Percentiles rank a stretch among this genome's conserved stretches.
phyloP scores from a whole-genome alignment of 2,797 vertebrate genomes.

The Phylloscopus collybita region DNA sequence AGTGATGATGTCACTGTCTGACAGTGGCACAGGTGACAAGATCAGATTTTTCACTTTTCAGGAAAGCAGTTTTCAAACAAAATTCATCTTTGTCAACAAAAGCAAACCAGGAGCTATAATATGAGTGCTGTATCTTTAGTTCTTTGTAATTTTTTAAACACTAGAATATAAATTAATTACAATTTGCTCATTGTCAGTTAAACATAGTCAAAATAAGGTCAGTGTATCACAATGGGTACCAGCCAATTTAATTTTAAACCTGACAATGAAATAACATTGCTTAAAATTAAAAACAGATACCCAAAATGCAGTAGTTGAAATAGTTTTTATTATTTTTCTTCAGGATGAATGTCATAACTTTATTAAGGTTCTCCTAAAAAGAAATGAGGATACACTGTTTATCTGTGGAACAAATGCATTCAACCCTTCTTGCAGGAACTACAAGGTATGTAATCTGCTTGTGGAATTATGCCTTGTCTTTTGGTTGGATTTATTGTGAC shows the following conservation, averaged over 20 bases:
- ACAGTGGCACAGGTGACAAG: not conserved
- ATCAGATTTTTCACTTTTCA: not conserved
- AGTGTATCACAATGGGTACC: not conserved
- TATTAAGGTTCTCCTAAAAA: conserved; percentile 97
- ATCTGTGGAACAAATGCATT: conserved; percentile 98
- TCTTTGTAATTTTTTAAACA: not conserved
- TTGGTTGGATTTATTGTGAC: conserved; percentile 69
- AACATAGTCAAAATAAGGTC: conserved; percentile 7
- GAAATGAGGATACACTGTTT: conserved; percentile 92
- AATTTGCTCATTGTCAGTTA: not conserved
- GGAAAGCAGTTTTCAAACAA: conserved; percentile 29
- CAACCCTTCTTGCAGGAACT: conserved; percentile 95
- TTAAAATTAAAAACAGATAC: not conserved
- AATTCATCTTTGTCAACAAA: not conserved
- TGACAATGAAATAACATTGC: not conserved
- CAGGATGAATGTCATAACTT: conserved; percentile 99
- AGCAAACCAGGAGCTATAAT: not conserved
- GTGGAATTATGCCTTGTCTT: not conserved
- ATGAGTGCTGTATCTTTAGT: not conserved
- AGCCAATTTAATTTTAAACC: not conserved
- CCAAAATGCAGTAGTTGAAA: not conserved
- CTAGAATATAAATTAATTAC: not conserved
- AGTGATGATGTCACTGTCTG: not conserved
- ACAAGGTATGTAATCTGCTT: conserved; percentile 83
- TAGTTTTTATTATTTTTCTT: conserved; percentile 43